These are phyloP conservation scores for Vombatus ursinus DNA, from an alignment of 2,113 vertebrate genomes.

Conservation along the genomic window DNA sequence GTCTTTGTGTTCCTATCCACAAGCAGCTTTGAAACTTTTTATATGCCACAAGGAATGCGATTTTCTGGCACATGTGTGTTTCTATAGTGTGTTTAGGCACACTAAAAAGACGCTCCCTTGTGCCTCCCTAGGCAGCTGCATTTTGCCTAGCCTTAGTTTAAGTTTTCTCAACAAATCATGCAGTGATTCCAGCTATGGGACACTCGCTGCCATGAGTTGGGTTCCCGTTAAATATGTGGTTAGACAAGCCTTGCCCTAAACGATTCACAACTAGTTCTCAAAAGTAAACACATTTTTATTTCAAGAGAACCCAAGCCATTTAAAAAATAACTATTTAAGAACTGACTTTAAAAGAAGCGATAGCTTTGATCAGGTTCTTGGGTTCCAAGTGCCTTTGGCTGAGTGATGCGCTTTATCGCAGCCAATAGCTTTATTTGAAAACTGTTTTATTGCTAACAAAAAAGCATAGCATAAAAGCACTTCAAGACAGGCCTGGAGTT, in stretches of 20 bases:
- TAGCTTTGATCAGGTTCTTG: constrained; percentile 32
- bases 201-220: not conserved
- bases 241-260: constrained; percentile 46
- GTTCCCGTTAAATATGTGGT: not conserved
- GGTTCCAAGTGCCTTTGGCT: constrained; percentile 24
- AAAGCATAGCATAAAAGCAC: constrained; percentile 42
- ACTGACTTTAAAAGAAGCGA: not conserved
- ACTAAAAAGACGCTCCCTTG: not conserved
- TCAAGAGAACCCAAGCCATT: constrained; percentile 50
- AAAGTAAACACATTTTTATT: constrained; percentile 55
- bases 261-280: not conserved
- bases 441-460: constrained; percentile 59
- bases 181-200: not conserved
- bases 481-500: not conserved
- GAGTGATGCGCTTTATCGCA: not conserved
- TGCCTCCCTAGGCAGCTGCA: not conserved
- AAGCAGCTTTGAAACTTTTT: not conserved
- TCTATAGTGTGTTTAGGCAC: not conserved
- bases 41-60: not conserved
- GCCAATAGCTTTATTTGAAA: constrained; percentile 54
- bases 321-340: constrained; percentile 32
- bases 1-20: not conserved
- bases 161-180: not conserved
- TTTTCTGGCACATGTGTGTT: not conserved
- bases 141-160: not conserved